phyloP scores from a whole-genome alignment of 2,797 vertebrate genomes.

The Malacoctenus gilli region DNA sequence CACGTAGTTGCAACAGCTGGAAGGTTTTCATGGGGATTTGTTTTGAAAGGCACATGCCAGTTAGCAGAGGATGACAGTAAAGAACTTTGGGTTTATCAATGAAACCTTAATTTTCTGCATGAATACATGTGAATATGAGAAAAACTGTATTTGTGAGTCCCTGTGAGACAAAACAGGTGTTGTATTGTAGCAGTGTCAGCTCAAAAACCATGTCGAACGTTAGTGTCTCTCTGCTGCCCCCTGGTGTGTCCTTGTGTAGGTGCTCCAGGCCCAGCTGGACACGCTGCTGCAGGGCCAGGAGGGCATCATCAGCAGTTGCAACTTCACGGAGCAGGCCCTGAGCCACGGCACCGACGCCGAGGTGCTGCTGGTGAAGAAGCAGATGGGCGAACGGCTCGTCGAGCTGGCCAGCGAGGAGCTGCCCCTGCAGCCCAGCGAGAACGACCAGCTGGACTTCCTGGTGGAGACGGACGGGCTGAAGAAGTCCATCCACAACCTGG shows the following conservation, averaged over 20 bases:
- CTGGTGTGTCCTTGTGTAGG: constrained; percentile 76
- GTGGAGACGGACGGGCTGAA: constrained; percentile 94
- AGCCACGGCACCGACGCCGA: constrained; percentile 93
- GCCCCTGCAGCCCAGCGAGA: constrained; percentile 91
- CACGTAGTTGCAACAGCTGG: too few relatives aligned
- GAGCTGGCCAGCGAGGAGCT: constrained; percentile 90
- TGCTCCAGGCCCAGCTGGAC: constrained; percentile 93
- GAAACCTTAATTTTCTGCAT: too few relatives aligned
- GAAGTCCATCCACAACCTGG: constrained; percentile 96
- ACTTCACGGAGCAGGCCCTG: constrained; percentile 93
- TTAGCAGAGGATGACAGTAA: too few relatives aligned
- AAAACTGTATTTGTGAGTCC: too few relatives aligned
- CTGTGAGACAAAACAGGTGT: too few relatives aligned
- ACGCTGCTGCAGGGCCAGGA: constrained; percentile 92
- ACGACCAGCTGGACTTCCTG: constrained; percentile 92
- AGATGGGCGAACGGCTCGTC: constrained; percentile 92
- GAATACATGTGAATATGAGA: too few relatives aligned
- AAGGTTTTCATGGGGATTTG: too few relatives aligned
- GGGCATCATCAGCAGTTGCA: constrained; percentile 93
- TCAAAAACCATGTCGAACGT: too few relatives aligned
- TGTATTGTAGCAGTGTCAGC: too few relatives aligned
- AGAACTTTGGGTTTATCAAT: too few relatives aligned
- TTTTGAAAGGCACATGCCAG: too few relatives aligned
- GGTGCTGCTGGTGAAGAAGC: constrained; percentile 96
- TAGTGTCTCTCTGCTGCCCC: constrained; percentile 38